A percentile compares a stretch with the other conserved stretches of the same genome.
Evolutionary conservation across 2,888 invertebrate species (phyloP).

Genomic region (Tipula vernalis): DNA sequence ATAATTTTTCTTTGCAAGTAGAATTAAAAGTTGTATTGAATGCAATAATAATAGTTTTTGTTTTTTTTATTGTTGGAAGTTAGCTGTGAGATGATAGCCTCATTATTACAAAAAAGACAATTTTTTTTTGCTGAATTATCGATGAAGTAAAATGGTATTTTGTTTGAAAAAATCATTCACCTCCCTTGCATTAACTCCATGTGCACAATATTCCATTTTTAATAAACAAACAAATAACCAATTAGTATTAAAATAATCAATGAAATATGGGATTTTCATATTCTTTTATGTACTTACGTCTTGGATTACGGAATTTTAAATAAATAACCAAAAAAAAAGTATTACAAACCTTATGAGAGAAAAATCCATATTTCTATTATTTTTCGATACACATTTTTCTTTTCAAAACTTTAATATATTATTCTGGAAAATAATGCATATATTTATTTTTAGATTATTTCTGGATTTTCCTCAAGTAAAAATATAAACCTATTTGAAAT

Average conservation of each 20-base stretch:
- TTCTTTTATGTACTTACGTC: not conserved
- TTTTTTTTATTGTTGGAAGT: not conserved
- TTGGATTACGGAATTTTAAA: not conserved
- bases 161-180: not conserved
- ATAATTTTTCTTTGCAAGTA: not conserved
- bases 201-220: not conserved
- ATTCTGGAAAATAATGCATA: not conserved
- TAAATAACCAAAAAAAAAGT: not conserved
- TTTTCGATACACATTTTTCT: not conserved
- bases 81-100: not conserved
- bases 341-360: not conserved
- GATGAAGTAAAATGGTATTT: no score
- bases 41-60: not conserved
- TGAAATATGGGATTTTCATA: not conserved
- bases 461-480: not conserved
- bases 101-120: not conserved
- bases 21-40: not conserved
- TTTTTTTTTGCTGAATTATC: no score
- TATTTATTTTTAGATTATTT: not conserved
- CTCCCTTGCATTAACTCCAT: not conserved
- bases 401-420: not conserved
- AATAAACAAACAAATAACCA: not conserved
- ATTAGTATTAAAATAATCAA: not conserved
- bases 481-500: not conserved
- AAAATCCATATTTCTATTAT: not conserved